Conservation (phyloP, 2,797 vertebrate genomes). For the Linurgus olivaceus region DNA sequence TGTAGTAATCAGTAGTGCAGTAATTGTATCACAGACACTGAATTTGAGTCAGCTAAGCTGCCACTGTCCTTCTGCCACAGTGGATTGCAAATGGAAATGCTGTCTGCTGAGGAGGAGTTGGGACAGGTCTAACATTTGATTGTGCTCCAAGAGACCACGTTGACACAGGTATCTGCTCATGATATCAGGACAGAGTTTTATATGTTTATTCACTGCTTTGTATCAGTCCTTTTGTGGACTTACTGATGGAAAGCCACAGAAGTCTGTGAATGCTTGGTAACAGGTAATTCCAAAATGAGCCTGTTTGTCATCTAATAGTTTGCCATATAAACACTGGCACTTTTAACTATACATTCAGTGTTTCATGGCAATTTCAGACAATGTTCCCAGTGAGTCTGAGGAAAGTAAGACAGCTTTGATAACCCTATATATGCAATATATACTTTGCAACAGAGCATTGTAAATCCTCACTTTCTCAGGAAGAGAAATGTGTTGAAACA, state of each 20-base stretch:
- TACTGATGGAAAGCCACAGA: background rate
- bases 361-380: background rate
- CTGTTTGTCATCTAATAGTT: background rate
- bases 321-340: background rate
- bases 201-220: background rate
- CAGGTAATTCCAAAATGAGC: background rate
- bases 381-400: background rate
- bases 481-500: background rate
- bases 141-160: background rate
- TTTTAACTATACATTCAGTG: background rate
- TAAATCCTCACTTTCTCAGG: background rate
- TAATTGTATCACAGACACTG: constrained; percentile 53
- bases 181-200: accelerated
- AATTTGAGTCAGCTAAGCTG: constrained; percentile 7
- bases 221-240: background rate
- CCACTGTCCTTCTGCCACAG: background rate
- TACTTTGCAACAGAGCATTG: background rate
- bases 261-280: background rate
- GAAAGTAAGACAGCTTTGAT: background rate
- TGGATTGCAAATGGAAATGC: background rate
- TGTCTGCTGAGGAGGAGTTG: background rate
- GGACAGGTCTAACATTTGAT: background rate
- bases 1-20: constrained; percentile 50
- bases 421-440: background rate
- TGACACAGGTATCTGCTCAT: constrained; percentile 35